Evolutionary conservation across 2,113 vertebrate species (phyloP).

Genomic region (Callithrix jacchus): DNA sequence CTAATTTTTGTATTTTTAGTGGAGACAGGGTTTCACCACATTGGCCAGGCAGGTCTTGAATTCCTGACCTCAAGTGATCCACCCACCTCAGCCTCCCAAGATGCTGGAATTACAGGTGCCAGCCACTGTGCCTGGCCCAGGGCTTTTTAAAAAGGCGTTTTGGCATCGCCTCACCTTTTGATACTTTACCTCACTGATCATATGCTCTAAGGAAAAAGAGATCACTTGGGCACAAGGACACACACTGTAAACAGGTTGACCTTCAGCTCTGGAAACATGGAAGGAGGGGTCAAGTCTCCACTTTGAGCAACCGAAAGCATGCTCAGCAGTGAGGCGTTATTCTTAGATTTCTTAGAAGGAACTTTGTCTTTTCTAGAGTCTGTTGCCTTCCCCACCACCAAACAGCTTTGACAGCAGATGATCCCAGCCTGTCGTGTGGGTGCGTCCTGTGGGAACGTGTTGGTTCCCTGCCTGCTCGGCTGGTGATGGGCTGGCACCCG

Average conservation of each 20-base stretch:
- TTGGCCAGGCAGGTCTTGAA: no score
- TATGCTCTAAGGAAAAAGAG: neutral
- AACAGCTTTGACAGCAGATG: neutral
- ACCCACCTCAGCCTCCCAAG: no score
- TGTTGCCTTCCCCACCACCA: neutral
- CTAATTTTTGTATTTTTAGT: no score
- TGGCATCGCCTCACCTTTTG: neutral
- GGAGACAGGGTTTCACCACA: no score
- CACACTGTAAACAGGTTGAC: conserved; percentile 42
- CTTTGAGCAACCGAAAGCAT: neutral
- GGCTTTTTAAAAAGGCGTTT: neutral
- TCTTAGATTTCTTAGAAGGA: conserved; percentile 33
- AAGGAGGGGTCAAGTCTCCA: neutral
- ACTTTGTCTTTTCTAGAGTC: no score
- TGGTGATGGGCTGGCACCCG: neutral
- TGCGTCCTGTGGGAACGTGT: neutral
- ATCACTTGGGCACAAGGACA: neutral
- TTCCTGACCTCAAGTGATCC: no score
- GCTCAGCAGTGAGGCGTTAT: neutral
- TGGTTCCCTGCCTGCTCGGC: neutral
- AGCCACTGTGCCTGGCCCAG: no score
- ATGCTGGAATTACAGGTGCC: no score
- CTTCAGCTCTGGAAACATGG: neutral
- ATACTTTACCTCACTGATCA: neutral
- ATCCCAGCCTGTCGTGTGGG: neutral